Evolutionary conservation across 2,113 vertebrate species (phyloP), one percentile per base, ranked within the genome.

Genomic region (Haplotaxodon microlepis): DNA sequence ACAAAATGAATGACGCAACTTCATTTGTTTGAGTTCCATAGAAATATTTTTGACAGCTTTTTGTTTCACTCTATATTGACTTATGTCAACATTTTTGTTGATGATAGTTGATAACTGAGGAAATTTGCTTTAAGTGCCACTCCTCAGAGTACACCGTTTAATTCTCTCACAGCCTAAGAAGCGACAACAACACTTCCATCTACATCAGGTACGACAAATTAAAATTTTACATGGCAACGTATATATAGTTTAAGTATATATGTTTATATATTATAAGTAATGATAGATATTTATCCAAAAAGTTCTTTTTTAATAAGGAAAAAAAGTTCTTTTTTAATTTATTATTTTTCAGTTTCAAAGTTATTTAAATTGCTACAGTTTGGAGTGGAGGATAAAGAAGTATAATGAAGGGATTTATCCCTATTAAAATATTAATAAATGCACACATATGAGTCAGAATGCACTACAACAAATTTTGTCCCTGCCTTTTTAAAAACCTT

Each of bases 1-100:
- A 10, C 4, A 63, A 12, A 63, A 36, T n/a, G 0, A 36, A 36
- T 17, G 31, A 19, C 0, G 1, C 5, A 36, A 1, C 59, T 0
- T 36, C 61, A 19, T 63, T 36, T 38, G 17, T 31, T 66, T 66
- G 0, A 13, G 63, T 69, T 40, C 11, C 36, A 21, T 40, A 38
- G n/a, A 69, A 69, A 69, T 4, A 40, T 38, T 40, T 34, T 21
- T 38, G 36, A 40, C 19, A 69, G 3, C 19, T 69, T 69, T 40
- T 40, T 21, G 6, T 69, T 69, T 21, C 63, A 21, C 4, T 69
- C 2, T 69, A 5, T 38, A 21, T 38, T 40, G 12, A 71, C 36
- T 71, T 8, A 8, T 21, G 7, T 42, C 36, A 24, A 38, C 63
- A 40, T 1, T 9, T 69, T 69, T 61, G 57, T 63, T 34, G 29